Evolutionary conservation across 1,140 invertebrate genomes (phyloP).

Genomic region (Leguminivora glycinivorella): DNA sequence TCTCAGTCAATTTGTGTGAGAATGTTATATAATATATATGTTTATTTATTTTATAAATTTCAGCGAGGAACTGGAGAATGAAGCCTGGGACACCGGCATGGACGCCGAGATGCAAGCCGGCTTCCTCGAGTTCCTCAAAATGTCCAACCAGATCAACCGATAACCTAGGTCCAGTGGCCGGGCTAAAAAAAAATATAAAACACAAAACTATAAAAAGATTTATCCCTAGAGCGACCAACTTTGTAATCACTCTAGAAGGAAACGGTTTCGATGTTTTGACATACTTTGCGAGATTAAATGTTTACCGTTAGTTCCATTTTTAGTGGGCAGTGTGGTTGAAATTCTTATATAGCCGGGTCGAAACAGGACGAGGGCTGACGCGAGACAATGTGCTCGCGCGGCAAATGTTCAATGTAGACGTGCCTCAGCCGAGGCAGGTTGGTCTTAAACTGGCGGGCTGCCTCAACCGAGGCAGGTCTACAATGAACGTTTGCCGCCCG

Average conservation of each 20-base stretch:
- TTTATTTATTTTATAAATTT: too few relatives aligned
- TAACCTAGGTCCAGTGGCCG: conserved; percentile 48
- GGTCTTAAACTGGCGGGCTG: too few relatives aligned
- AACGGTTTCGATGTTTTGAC: neutral
- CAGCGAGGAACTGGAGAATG: conserved; percentile 74
- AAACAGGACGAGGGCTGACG: too few relatives aligned
- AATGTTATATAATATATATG: too few relatives aligned
- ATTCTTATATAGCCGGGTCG: too few relatives aligned
- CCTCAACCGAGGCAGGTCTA: too few relatives aligned
- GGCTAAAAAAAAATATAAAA: conserved; percentile 67
- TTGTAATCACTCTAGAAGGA: conserved; percentile 35
- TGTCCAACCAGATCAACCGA: conserved; percentile 78
- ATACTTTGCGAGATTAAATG: conserved; percentile 24
- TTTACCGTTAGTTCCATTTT: neutral
- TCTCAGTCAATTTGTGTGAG: too few relatives aligned
- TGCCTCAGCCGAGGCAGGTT: too few relatives aligned
- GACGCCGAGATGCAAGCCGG: conserved; percentile 75
- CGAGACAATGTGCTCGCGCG: too few relatives aligned
- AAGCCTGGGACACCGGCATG: conserved; percentile 76
- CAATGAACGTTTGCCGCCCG: too few relatives aligned
- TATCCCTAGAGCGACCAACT: conserved; percentile 41
- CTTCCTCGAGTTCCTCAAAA: conserved; percentile 75
- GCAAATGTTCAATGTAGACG: too few relatives aligned
- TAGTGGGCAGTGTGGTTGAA: too few relatives aligned
- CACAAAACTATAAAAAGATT: conserved; percentile 64